phyloP scores from a whole-genome alignment of 2,113 vertebrate species.

The Onychorhynchus coronatus region DNA sequence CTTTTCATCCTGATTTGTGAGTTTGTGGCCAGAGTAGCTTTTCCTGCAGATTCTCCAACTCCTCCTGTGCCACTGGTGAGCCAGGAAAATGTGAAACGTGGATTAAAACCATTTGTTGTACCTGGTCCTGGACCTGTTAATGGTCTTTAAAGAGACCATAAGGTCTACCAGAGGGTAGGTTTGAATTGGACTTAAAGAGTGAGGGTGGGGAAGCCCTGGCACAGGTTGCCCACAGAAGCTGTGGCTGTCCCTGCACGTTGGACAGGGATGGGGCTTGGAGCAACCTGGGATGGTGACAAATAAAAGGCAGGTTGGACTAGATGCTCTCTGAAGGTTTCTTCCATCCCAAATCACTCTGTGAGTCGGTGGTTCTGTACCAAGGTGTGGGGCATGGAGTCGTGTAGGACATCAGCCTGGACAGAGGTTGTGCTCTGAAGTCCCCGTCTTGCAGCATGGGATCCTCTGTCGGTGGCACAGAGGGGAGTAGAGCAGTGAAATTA shows the following conservation, averaged over 20 bases:
- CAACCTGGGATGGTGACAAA: background rate
- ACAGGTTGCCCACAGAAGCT: background rate
- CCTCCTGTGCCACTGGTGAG: background rate
- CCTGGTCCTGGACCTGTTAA: background rate
- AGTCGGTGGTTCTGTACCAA: background rate
- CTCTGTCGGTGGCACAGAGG: background rate
- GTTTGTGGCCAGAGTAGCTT: background rate
- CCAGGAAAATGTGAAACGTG: background rate
- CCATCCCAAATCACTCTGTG: background rate
- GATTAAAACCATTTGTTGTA: background rate
- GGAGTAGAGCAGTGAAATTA: background rate
- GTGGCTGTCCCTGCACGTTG: background rate
- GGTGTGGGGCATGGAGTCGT: background rate
- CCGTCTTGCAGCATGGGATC: background rate
- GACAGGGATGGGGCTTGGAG: background rate
- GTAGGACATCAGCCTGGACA: background rate
- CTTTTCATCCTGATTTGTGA: background rate
- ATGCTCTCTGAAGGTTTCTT: background rate
- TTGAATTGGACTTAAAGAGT: background rate
- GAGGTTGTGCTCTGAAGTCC: background rate
- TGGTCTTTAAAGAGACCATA: background rate
- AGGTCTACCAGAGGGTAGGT: background rate
- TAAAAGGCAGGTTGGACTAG: background rate
- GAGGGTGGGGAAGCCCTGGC: background rate
- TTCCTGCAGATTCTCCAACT: background rate